Conservation (phyloP, 2,113 vertebrate species). For the Dasyurus viverrinus region DNA sequence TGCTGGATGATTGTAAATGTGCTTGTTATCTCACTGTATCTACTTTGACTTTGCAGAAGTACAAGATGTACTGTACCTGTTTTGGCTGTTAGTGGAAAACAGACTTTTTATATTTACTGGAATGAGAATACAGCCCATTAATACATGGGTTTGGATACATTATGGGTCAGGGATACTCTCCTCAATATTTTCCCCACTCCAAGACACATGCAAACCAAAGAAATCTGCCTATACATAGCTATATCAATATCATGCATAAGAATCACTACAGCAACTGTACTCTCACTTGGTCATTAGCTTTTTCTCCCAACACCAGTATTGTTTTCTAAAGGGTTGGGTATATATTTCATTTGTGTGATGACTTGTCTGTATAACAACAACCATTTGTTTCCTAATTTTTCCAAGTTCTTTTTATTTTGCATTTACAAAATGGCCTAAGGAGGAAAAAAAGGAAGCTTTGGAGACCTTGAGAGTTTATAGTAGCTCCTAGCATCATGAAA, state of each 20-base stretch:
- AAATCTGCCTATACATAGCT: neutral
- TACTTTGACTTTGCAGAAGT: constrained; percentile 36
- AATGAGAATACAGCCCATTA: neutral
- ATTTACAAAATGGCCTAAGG: neutral
- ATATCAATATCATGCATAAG: neutral
- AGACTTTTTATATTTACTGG: constrained; percentile 22
- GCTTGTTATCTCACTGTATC: constrained; percentile 43
- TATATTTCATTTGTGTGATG: neutral
- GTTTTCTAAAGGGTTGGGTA: neutral
- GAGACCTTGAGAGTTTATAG: constrained; percentile 5
- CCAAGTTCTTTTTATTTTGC: neutral
- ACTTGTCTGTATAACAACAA: constrained; percentile 1
- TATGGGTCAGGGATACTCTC: neutral
- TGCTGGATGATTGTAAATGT: constrained; percentile 44
- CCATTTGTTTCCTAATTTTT: neutral
- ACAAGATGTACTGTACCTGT: neutral
- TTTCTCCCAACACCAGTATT: neutral
- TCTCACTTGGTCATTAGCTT: neutral
- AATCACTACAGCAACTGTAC: neutral
- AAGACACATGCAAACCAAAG: constrained; percentile 8
- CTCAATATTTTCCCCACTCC: neutral
- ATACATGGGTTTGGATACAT: neutral
- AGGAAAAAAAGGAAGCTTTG: neutral
- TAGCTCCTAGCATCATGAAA: neutral
- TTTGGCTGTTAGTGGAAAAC: neutral